These are phyloP conservation scores for Thomomys bottae DNA, from an alignment of 2,113 vertebrate species.

Conservation along the genomic window DNA sequence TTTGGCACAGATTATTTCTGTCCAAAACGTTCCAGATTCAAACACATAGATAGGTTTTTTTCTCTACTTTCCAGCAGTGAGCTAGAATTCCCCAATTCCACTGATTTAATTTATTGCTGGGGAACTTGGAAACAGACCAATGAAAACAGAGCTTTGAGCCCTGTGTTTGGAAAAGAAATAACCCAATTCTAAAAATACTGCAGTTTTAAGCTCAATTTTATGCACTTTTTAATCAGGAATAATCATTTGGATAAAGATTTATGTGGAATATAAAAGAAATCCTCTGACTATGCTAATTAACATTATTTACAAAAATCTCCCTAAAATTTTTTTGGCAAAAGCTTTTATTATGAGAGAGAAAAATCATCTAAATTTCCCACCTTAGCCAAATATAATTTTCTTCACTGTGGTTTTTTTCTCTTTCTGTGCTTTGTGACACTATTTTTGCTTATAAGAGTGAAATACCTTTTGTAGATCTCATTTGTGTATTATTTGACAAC, in stretches of 20 bases:
- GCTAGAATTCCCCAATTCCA: conserved; percentile 14
- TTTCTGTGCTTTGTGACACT: background rate
- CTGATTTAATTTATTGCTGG: conserved; percentile 45
- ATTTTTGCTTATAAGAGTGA: background rate
- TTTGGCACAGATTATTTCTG: background rate
- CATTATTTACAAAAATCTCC: background rate
- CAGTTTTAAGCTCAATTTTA: background rate
- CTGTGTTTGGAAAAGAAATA: background rate
- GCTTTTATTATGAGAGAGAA: background rate
- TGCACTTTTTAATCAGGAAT: conserved; percentile 36
- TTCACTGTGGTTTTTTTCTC: background rate
- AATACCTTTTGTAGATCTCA: background rate
- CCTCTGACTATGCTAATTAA: background rate
- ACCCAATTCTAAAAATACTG: background rate
- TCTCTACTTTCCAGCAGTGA: background rate
- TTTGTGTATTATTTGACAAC: background rate
- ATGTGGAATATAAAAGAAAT: background rate
- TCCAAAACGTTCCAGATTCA: background rate
- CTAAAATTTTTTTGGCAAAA: background rate
- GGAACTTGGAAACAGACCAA: background rate
- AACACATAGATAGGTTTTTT: background rate
- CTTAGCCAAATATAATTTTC: background rate
- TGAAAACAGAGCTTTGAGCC: background rate
- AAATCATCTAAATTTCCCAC: background rate
- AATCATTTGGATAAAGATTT: conserved; percentile 8